These are phyloP conservation scores for Philereme vetulata DNA, from an alignment of 2,888 invertebrate genomes.

Conservation along the genomic window DNA sequence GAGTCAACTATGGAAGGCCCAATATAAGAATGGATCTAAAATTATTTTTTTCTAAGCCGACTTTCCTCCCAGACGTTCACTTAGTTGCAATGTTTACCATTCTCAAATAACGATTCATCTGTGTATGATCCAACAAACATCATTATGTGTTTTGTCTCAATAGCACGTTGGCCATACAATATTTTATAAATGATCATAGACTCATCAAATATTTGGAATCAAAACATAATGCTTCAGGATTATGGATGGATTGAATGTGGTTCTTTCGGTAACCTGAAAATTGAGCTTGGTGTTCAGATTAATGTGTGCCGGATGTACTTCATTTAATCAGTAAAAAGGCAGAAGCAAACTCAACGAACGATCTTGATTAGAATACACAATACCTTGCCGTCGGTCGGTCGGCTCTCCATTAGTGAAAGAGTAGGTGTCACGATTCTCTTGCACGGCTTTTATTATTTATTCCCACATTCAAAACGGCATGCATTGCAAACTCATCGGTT, in stretches of 20 bases:
- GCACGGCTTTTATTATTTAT: constrained; percentile 78
- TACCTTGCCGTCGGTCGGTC: constrained; percentile 65
- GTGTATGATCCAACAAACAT: too few species aligned
- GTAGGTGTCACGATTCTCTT: constrained; percentile 78
- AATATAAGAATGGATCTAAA: too few species aligned
- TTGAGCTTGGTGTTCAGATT: constrained; percentile 13
- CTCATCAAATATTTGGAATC: too few species aligned
- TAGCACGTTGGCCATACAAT: too few species aligned
- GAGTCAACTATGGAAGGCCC: too few species aligned
- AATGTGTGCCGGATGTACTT: constrained; percentile 35
- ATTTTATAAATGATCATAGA: too few species aligned
- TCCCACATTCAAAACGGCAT: constrained; percentile 63
- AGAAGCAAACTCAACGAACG: constrained; percentile 64
- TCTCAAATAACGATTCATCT: too few species aligned
- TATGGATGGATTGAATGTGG: not conserved
- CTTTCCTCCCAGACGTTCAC: too few species aligned
- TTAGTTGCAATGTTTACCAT: too few species aligned
- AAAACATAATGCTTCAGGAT: too few species aligned
- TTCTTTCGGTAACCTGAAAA: constrained; percentile 4
- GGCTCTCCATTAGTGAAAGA: constrained; percentile 77
- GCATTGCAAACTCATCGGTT: constrained; percentile 54
- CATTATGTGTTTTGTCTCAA: too few species aligned
- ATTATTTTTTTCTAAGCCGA: too few species aligned
- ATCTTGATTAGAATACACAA: constrained; percentile 76
- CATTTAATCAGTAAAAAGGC: constrained; percentile 66